Percentiles rank a stretch among this genome's conserved stretches.
Conservation (phyloP, 2,797 vertebrate species). For the Monodelphis domestica region DNA sequence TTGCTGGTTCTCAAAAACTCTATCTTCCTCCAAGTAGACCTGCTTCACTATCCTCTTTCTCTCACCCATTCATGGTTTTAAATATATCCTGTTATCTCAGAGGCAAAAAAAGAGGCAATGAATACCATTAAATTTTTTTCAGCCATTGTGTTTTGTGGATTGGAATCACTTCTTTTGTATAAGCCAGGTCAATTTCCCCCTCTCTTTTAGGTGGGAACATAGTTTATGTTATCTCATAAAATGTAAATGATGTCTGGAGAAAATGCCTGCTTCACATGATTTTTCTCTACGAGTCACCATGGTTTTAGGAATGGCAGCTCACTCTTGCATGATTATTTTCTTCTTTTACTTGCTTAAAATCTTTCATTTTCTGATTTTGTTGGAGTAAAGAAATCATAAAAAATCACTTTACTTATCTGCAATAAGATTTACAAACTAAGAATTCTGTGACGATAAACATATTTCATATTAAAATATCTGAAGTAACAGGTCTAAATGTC, state of each 20-base stretch:
- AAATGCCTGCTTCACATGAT: conserved; percentile 60
- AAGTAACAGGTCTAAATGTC: neutral
- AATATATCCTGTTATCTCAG: neutral
- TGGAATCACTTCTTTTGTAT: neutral
- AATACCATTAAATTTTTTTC: neutral
- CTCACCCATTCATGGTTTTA: too few species aligned
- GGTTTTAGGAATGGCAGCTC: conserved; percentile 19
- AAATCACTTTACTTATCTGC: neutral
- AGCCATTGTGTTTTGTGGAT: neutral
- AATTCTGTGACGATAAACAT: neutral
- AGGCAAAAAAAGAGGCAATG: neutral
- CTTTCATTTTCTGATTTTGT: neutral
- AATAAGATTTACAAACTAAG: neutral
- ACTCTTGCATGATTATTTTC: neutral
- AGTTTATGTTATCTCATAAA: conserved; percentile 27
- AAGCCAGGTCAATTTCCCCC: neutral
- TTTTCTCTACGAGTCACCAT: conserved; percentile 43
- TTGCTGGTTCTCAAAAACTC: neutral
- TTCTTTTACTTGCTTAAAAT: conserved; percentile 8
- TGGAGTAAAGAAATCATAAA: neutral
- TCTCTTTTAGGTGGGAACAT: conserved; percentile 9
- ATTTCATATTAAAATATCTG: neutral
- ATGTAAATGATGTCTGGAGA: conserved; percentile 47
- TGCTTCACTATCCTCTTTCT: neutral
- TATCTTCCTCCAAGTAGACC: neutral